phyloP scores from a whole-genome alignment of 2,797 vertebrate genomes.

The Lithobates sylvaticus region DNA sequence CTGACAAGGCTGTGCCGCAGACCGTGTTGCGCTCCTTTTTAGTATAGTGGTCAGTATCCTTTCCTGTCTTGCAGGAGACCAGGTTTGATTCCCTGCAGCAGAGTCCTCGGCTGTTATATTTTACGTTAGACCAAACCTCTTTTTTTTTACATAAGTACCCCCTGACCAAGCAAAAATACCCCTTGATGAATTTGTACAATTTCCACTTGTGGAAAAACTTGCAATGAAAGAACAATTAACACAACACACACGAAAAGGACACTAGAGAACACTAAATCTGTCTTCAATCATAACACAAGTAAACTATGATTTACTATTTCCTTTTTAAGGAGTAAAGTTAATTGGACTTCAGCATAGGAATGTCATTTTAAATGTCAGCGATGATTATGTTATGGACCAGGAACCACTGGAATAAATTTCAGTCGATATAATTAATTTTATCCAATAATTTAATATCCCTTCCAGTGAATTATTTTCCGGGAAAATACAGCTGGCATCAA shows the following conservation, averaged over 20 bases:
- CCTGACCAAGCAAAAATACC: too few species aligned
- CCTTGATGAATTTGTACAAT: too few species aligned
- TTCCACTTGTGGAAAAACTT: too few species aligned
- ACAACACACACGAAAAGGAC: not conserved
- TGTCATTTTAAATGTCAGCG: conserved; percentile 11
- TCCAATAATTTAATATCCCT: conserved; percentile 23
- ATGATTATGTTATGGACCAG: conserved; percentile 1
- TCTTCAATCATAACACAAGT: not conserved
- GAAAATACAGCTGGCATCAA: conserved; percentile 18
- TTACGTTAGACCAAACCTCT: too few species aligned
- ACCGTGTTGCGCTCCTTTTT: too few species aligned
- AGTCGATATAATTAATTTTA: conserved; percentile 33
- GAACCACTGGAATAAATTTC: conserved; percentile 19
- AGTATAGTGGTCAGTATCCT: too few species aligned
- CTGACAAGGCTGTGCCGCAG: too few species aligned
- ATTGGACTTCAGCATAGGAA: not conserved
- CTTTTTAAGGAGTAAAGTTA: not conserved
- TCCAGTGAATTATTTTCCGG: conserved; percentile 16
- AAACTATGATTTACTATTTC: not conserved
- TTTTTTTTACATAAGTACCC: too few species aligned
- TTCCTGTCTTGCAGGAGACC: too few species aligned
- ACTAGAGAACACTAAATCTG: not conserved
- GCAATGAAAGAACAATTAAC: too few species aligned
- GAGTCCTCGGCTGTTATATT: too few species aligned
- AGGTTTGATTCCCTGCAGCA: too few species aligned